Evolutionary conservation across 2,797 vertebrate genomes (phyloP), one percentile per base, ranked within the genome.

Genomic region (Knipowitschia caucasica): DNA sequence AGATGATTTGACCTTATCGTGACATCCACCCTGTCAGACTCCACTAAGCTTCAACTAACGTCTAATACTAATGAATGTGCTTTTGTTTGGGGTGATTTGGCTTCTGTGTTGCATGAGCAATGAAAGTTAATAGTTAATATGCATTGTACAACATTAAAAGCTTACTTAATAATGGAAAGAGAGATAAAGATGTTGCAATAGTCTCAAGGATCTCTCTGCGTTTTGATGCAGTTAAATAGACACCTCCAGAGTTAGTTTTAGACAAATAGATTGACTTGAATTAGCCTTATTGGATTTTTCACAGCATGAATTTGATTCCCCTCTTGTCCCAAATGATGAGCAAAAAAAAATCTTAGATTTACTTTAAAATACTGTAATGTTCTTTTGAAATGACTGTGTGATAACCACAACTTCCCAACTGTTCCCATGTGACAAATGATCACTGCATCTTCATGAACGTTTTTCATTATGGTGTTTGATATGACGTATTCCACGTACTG

Each of bases 1-100:
- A 61, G 10, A 76, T 59, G 67, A 72, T 76, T 75, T 78, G 51
- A 49, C 62, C 67, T 74, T 77, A 72, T 73, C 80, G 69, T 67
- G 62, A 74, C 59, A 50, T 66, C 61, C 53, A 71, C 56, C 64
- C 62, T 55, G 71, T 71, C 68, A 50, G 4, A 14, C 20, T 53
- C 49, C 35, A 59, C 43, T 63, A 61, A 40, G 52, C 30, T 43
- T 67, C 55, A 8, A 69, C 66, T 80, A 74, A 84, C 39, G 5
- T 57, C 60, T 74, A 77, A 82, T 55, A 21, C 30, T 20, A 44
- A 39, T 55, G 49, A 38, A 27, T 53, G 35, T 75, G 68, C 44
- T 69, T 59, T 71, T 67, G 51, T 63, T 67, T 73, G 60, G 73
- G 51, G 40, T 79, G 63, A 71, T 53, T 55, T 74, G 59, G 49